A percentile compares a stretch with the other conserved stretches of the same genome.
Conservation (phyloP, 2,888 invertebrate genomes). For the Strigamia transsilvanica region DNA sequence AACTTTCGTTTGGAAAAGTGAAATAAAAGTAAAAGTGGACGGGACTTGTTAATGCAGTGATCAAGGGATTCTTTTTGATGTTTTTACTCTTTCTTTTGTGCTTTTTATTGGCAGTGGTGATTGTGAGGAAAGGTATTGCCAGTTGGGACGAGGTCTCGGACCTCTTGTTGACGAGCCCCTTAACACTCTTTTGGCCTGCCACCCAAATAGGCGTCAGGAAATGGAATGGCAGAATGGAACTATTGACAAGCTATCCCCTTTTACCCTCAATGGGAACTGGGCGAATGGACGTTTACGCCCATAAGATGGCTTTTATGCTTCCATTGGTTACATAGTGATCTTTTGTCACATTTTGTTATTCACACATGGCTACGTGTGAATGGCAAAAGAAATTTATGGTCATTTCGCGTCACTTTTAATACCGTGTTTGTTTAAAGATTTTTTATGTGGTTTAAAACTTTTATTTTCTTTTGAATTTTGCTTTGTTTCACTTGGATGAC, state of each 20-base stretch:
- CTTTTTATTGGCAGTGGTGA: slow-evolving; percentile 23
- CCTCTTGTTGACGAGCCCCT: slow-evolving; percentile 38
- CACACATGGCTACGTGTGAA: background rate
- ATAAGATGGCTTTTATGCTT: slow-evolving; percentile 13
- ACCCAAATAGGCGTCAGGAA: slow-evolving; percentile 38
- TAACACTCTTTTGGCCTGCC: slow-evolving; percentile 31
- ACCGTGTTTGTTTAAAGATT: background rate
- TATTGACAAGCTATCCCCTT: slow-evolving; percentile 26
- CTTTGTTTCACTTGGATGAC: background rate
- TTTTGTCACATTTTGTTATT: slow-evolving; percentile 22
- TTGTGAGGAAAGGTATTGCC: slow-evolving; percentile 23
- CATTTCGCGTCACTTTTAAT: background rate
- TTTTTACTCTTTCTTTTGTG: background rate
- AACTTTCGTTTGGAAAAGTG: background rate
- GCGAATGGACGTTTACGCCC: background rate
- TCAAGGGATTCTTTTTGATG: slow-evolving; percentile 16
- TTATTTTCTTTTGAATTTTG: background rate
- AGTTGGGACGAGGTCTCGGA: slow-evolving; percentile 31
- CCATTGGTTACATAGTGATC: background rate
- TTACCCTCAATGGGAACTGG: slow-evolving; percentile 22
- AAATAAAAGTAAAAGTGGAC: slow-evolving; percentile 11
- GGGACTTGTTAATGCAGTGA: slow-evolving; percentile 35
- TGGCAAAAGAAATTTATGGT: background rate
- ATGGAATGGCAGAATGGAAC: slow-evolving; percentile 35
- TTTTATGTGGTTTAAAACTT: background rate